Conservation (phyloP, 2,797 vertebrate genomes). For the Megalops cyprinoides region DNA sequence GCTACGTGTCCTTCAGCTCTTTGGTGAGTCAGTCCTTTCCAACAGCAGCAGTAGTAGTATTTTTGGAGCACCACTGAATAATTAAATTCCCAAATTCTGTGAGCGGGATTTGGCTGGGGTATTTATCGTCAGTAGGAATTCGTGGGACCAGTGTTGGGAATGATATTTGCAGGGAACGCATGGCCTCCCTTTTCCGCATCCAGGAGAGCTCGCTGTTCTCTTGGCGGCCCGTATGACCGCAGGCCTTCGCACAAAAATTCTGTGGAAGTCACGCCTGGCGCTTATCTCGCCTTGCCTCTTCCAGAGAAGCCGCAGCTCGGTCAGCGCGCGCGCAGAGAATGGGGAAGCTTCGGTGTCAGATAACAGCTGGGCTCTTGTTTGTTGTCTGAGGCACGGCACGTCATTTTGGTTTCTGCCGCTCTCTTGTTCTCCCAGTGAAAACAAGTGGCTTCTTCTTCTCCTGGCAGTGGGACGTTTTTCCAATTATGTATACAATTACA, state of each 20-base stretch:
- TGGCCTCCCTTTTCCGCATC: not conserved
- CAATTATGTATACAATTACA: too few relatives aligned
- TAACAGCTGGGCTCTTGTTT: not conserved
- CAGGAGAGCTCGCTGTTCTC: not conserved
- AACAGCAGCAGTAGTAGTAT: too few relatives aligned
- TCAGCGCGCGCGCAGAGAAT: not conserved
- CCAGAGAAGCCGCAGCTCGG: conserved; percentile 20
- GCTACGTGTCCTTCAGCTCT: too few relatives aligned
- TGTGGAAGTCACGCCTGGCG: conserved; percentile 42
- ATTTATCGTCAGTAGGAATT: too few relatives aligned
- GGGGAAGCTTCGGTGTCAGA: conserved; percentile 4
- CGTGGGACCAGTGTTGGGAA: too few relatives aligned
- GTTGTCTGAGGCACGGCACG: not conserved
- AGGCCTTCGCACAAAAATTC: conserved; percentile 41
- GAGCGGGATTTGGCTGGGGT: too few relatives aligned
- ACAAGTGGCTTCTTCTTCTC: not conserved
- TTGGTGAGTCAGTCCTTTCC: too few relatives aligned
- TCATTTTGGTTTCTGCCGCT: not conserved
- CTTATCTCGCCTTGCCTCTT: conserved; percentile 40
- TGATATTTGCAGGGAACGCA: not conserved
- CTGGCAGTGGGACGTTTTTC: too few relatives aligned
- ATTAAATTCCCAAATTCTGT: too few relatives aligned
- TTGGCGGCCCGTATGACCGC: conserved; percentile 20
- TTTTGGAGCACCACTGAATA: too few relatives aligned
- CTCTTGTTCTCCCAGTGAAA: not conserved